These are phyloP conservation scores for Orbicella faveolata DNA, from an alignment of 64 coral and sea anemone species.

Conservation along the genomic window DNA sequence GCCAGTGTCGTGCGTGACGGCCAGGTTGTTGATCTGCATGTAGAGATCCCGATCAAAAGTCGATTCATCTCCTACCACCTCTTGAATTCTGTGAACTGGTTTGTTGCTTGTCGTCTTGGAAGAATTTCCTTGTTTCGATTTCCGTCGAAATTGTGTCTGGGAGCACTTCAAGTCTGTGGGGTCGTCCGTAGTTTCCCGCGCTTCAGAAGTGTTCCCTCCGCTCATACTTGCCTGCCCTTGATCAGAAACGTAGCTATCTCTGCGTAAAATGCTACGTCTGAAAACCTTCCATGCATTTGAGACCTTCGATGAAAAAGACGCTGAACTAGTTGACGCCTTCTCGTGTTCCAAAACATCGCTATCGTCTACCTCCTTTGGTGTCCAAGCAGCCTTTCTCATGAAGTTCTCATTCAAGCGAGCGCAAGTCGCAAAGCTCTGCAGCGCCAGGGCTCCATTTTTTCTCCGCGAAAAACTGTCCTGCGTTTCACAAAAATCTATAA, in stretches of 20 bases:
- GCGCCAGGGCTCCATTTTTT: background rate
- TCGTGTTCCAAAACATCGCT: background rate
- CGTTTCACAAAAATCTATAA: background rate
- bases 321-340: background rate
- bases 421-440: slow-evolving; percentile 24
- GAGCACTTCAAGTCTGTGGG: background rate
- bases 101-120: background rate
- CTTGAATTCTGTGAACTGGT: background rate
- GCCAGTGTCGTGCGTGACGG: background rate
- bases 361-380: background rate
- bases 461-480: slow-evolving; percentile 7
- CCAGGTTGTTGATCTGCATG: slow-evolving; percentile 14
- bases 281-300: background rate
- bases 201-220: background rate
- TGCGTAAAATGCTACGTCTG: background rate
- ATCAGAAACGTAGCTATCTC: background rate
- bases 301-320: background rate
- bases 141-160: background rate
- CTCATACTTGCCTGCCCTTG: background rate
- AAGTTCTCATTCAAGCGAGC: slow-evolving; percentile 38
- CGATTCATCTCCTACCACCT: background rate
- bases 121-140: background rate
- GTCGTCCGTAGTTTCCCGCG: background rate
- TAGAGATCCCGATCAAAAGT: slow-evolving; percentile 25
- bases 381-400: background rate